Evolutionary conservation across 2,797 vertebrate genomes (phyloP).

Genomic region (Anguilla obscura): DNA sequence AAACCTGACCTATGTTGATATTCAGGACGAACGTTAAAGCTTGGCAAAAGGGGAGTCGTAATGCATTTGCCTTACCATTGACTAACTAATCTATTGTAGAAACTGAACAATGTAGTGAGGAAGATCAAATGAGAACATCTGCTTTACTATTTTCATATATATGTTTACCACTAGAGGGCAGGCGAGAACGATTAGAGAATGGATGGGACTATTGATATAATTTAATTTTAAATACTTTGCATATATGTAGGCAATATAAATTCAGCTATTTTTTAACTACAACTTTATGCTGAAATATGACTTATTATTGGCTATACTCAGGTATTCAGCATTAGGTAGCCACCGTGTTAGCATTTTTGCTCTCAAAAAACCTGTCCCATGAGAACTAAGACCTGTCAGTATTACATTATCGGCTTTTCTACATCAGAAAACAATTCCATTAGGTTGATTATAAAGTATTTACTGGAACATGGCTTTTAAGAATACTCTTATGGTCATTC

Average conservation of each 20-base stretch:
- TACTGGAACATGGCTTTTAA: too few species aligned
- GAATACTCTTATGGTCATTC: background rate
- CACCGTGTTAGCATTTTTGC: background rate
- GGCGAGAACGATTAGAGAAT: background rate
- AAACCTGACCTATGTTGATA: background rate
- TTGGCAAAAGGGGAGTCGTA: background rate
- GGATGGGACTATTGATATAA: background rate
- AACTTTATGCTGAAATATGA: background rate
- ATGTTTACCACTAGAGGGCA: background rate
- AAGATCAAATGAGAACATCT: too few species aligned
- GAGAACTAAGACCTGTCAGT: background rate
- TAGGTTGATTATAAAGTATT: background rate
- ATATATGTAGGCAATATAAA: background rate
- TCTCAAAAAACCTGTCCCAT: background rate
- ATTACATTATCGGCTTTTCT: background rate
- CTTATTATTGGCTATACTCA: background rate
- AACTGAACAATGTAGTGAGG: too few species aligned
- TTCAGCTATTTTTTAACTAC: background rate
- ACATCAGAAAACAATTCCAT: background rate
- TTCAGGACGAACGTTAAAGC: background rate
- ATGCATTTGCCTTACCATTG: too few species aligned
- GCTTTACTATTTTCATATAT: background rate
- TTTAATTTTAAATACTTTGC: background rate
- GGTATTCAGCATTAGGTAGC: background rate
- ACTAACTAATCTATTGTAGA: too few species aligned